Evolutionary conservation across 2,888 invertebrate genomes (phyloP).

Genomic region (Lithophane socia): DNA sequence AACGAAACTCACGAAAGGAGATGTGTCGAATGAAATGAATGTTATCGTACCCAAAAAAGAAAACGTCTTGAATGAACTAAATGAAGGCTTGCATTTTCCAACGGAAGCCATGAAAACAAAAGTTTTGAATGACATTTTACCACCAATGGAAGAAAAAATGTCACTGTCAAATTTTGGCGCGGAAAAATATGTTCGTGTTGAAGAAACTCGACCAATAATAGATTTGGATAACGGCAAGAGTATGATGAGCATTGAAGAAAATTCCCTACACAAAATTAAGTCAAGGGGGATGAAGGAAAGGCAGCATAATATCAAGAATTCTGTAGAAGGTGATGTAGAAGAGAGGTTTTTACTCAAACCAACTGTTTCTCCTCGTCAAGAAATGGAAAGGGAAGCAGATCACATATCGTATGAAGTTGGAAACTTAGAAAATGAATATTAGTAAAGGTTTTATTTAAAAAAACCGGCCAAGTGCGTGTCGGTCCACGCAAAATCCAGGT

Average conservation of each 20-base stretch:
- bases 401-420: not conserved
- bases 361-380: slow-evolving; percentile 1
- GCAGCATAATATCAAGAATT: slow-evolving; percentile 3
- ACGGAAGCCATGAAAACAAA: not conserved
- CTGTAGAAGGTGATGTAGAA: not conserved
- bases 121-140: not conserved
- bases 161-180: slow-evolving; percentile 18
- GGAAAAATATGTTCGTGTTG: not conserved
- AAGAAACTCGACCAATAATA: not conserved
- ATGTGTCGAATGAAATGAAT: no score
- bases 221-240: not conserved
- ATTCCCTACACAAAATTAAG: slow-evolving; percentile 8
- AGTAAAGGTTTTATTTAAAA: not conserved
- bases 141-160: not conserved
- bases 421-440: not conserved
- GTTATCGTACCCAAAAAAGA: not conserved
- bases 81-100: not conserved
- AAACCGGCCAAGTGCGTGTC: no score
- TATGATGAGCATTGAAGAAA: not conserved
- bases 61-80: not conserved
- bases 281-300: slow-evolving; percentile 10
- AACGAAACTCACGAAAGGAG: no score
- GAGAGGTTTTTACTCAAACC: not conserved
- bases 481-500: no score
- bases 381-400: no score